A percentile compares a stretch with the other conserved stretches of the same genome.
phyloP scores from a whole-genome alignment of 2,113 vertebrate species.

The Syrrhaptes paradoxus region DNA sequence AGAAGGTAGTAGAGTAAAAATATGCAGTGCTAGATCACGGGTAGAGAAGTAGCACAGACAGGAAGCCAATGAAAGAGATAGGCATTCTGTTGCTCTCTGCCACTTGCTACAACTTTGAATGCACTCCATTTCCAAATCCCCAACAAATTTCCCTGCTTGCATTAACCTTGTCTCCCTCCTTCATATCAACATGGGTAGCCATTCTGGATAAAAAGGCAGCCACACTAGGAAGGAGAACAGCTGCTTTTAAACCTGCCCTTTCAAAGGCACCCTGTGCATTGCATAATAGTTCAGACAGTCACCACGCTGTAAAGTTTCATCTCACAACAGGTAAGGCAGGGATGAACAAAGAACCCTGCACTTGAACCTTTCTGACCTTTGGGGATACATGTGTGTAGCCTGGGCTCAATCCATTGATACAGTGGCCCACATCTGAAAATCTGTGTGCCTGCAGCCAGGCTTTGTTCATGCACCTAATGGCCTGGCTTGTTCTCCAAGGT shows the following conservation, averaged over 20 bases:
- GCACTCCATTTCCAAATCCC: background rate
- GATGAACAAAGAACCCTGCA: background rate
- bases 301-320: background rate
- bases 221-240: background rate
- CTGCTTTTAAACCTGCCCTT: background rate
- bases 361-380: background rate
- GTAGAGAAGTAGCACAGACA: constrained; percentile 4
- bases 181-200: accelerated
- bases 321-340: background rate
- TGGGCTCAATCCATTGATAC: background rate
- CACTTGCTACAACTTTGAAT: background rate
- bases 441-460: background rate
- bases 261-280: background rate
- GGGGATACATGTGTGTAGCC: background rate
- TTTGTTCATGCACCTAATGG: background rate
- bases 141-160: background rate
- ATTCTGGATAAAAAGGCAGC: background rate
- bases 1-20: constrained; percentile 51
- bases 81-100: background rate
- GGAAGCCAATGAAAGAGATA: background rate
- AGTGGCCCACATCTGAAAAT: background rate
- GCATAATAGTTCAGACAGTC: background rate
- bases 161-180: background rate
- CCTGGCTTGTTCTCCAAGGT: background rate
- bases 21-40: background rate